Percentiles rank a stretch among this genome's conserved stretches.
phyloP scores from a whole-genome alignment of 2,797 vertebrate genomes.

The Miichthys miiuy region DNA sequence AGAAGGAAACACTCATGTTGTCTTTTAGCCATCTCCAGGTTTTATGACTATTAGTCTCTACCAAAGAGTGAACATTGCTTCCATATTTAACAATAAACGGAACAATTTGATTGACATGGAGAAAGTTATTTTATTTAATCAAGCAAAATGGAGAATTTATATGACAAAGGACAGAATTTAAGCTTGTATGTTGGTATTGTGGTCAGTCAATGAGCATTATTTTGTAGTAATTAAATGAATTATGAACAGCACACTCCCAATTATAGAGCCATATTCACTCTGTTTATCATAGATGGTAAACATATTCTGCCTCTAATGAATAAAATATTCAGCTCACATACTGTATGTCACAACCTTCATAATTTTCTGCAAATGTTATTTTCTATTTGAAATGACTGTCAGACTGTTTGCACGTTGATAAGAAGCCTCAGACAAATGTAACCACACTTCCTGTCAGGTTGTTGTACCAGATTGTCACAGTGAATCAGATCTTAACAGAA shows the following conservation, averaged over 20 bases:
- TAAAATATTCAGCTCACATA: background rate
- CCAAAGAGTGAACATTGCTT: too few species aligned
- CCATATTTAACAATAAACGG: too few species aligned
- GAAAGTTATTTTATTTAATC: too few species aligned
- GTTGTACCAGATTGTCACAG: conserved; percentile 22
- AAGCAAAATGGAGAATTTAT: too few species aligned
- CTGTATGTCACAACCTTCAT: background rate
- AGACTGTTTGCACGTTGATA: conserved; percentile 30
- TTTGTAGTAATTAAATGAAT: background rate
- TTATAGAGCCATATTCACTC: background rate
- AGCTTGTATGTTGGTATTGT: background rate
- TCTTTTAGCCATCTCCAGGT: too few species aligned
- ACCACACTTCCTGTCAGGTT: conserved; percentile 9
- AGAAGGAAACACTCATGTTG: too few species aligned
- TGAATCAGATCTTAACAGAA: conserved; percentile 30
- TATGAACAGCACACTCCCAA: background rate
- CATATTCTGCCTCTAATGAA: background rate
- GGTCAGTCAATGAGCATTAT: background rate
- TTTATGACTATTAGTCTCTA: too few species aligned
- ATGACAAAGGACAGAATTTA: background rate
- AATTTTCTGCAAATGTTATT: conserved; percentile 6
- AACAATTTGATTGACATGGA: too few species aligned
- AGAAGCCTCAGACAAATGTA: conserved; percentile 11
- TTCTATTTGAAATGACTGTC: conserved; percentile 10
- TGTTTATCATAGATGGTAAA: too few species aligned